These are phyloP conservation scores for Notocelia uddmanniana DNA, from an alignment of 2,888 invertebrate genomes.

Conservation along the genomic window DNA sequence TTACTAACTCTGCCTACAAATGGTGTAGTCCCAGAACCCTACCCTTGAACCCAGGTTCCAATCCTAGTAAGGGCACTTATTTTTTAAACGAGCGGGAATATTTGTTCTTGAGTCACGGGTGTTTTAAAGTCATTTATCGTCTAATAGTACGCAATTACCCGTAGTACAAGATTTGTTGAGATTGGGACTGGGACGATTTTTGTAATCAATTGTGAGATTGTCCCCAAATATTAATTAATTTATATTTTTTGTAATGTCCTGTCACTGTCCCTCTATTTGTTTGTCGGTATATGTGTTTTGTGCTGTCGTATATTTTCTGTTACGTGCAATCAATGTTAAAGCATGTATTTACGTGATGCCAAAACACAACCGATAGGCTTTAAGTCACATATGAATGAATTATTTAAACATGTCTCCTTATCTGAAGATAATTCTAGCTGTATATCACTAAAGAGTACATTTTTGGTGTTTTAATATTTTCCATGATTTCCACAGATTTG, in stretches of 20 bases:
- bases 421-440: background rate
- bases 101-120: background rate
- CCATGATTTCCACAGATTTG: slow-evolving; percentile 84
- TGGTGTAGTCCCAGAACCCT: too few species aligned
- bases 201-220: background rate
- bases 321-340: background rate
- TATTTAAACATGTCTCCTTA: slow-evolving; percentile 25
- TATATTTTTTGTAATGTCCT: background rate
- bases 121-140: background rate
- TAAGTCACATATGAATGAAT: slow-evolving; percentile 23
- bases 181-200: background rate
- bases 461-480: background rate
- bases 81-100: background rate
- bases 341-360: slow-evolving; percentile 1
- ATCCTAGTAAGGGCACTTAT: too few species aligned
- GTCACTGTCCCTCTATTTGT: background rate
- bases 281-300: background rate
- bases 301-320: background rate
- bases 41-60: too few species aligned
- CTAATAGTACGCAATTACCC: too few species aligned
- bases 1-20: too few species aligned
- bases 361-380: slow-evolving; percentile 20
- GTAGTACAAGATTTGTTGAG: background rate
- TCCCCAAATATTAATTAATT: background rate
- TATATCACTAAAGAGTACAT: background rate